Percentiles rank a stretch among this genome's conserved stretches.
These are phyloP conservation scores for Myotis lucifugus DNA, from an alignment of 2,113 vertebrate species.

Conservation along the genomic window DNA sequence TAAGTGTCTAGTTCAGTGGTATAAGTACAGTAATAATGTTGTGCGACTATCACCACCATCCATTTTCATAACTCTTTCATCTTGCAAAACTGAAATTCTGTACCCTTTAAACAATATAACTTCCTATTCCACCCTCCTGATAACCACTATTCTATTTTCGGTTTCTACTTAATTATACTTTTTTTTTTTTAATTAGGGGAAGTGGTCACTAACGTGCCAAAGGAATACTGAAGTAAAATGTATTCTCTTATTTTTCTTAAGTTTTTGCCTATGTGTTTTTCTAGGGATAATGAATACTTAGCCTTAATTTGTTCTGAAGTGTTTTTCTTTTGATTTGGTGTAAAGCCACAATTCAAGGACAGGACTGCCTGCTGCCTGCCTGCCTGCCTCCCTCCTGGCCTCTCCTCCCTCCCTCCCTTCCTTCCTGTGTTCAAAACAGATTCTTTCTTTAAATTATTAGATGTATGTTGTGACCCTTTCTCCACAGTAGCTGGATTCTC, in stretches of 20 bases:
- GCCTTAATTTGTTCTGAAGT: slow-evolving; percentile 33
- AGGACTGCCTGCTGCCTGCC: neutral
- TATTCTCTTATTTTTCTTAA: neutral
- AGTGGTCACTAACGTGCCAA: neutral
- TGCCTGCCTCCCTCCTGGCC: neutral
- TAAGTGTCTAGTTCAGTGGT: neutral
- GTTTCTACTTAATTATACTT: neutral
- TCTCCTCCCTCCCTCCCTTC: too few relatives aligned
- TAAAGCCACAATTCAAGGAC: neutral
- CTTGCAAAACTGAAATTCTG: neutral
- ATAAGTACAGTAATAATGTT: neutral
- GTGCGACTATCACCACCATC: neutral
- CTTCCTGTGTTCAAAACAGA: neutral
- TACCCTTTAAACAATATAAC: neutral
- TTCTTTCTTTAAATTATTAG: neutral
- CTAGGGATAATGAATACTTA: slow-evolving; percentile 27
- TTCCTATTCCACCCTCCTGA: neutral
- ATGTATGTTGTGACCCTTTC: neutral
- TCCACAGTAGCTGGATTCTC: neutral
- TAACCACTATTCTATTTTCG: neutral
- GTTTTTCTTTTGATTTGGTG: slow-evolving; percentile 33
- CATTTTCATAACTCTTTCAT: neutral
- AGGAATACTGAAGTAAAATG: neutral
- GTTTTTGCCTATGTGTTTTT: neutral
- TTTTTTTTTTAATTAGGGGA: neutral